Percentiles rank a stretch among this genome's conserved stretches.
These are phyloP conservation scores for Vidua macroura DNA, from an alignment of 2,113 vertebrate species.

Conservation along the genomic window DNA sequence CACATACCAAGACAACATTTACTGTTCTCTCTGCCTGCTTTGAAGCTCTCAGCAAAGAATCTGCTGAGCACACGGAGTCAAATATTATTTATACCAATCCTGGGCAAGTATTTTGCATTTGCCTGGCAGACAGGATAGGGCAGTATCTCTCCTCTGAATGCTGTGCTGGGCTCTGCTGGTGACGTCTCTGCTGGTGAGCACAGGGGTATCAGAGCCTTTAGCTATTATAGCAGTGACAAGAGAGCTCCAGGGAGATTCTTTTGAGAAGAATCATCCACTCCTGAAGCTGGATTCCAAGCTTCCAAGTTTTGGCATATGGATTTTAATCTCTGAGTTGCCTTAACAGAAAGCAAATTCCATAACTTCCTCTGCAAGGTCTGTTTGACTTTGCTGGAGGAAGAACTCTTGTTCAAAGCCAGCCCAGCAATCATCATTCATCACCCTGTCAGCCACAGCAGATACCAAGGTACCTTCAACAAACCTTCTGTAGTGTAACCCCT, in stretches of 20 bases:
- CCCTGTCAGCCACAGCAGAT: conserved; percentile 3
- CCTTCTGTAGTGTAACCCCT: not conserved
- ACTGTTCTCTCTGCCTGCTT: not conserved
- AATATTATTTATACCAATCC: not conserved
- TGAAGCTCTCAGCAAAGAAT: not conserved
- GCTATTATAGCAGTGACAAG: not conserved
- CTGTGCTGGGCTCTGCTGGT: not conserved
- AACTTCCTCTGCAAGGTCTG: conserved; percentile 28
- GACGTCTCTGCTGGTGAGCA: not conserved
- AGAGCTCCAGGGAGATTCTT: not conserved
- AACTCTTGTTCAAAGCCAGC: not conserved
- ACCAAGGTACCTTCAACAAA: conserved; percentile 18
- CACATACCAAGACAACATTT: not conserved
- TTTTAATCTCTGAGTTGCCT: not conserved
- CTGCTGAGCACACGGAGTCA: not conserved
- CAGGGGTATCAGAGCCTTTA: not conserved
- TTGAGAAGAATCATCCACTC: not conserved
- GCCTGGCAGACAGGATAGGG: not conserved
- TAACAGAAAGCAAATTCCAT: not conserved
- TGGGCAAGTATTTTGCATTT: not conserved
- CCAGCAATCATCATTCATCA: conserved; percentile 47
- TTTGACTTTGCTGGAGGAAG: conserved; percentile 44
- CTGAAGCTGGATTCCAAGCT: not conserved
- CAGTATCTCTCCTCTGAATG: not conserved
- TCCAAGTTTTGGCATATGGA: not conserved